phyloP scores from a whole-genome alignment of 2,888 invertebrate genomes.

The Formica aserva region DNA sequence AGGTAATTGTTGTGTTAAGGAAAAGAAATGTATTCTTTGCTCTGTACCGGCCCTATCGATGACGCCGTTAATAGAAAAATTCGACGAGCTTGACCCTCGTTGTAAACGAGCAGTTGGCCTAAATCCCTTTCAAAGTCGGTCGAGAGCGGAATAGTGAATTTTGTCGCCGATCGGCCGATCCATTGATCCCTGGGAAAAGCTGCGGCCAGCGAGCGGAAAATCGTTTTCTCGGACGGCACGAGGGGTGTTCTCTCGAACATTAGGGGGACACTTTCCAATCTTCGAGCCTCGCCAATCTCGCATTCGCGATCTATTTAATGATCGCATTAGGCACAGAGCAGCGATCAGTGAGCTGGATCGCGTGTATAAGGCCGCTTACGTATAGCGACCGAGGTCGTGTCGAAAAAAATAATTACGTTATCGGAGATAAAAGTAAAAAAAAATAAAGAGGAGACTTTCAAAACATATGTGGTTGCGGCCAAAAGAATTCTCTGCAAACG shows the following conservation, averaged over 20 bases:
- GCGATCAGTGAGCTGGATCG: conserved; percentile 23
- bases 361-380: conserved; percentile 40
- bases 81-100: conserved; percentile 38
- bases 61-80: conserved; percentile 36
- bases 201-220: conserved; percentile 61
- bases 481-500: background rate
- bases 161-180: conserved; percentile 59
- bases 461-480: background rate
- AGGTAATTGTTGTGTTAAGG: background rate
- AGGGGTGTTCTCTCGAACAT: conserved; percentile 25
- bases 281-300: conserved; percentile 54
- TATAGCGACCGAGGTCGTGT: background rate
- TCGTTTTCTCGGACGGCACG: conserved; percentile 50
- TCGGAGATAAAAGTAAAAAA: background rate
- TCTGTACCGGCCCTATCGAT: background rate
- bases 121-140: conserved; percentile 51
- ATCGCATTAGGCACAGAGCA: conserved; percentile 38
- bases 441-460: background rate
- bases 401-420: background rate
- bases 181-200: conserved; percentile 57
- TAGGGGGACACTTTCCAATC: conserved; percentile 49
- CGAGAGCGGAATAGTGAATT: conserved; percentile 51
- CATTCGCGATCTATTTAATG: conserved; percentile 50
- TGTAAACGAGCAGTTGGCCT: conserved; percentile 43
- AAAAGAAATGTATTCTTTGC: background rate